Evolutionary conservation across 2,888 invertebrate genomes (phyloP), one percentile per base, ranked within the genome.

Genomic region (Epiblema foenella): DNA sequence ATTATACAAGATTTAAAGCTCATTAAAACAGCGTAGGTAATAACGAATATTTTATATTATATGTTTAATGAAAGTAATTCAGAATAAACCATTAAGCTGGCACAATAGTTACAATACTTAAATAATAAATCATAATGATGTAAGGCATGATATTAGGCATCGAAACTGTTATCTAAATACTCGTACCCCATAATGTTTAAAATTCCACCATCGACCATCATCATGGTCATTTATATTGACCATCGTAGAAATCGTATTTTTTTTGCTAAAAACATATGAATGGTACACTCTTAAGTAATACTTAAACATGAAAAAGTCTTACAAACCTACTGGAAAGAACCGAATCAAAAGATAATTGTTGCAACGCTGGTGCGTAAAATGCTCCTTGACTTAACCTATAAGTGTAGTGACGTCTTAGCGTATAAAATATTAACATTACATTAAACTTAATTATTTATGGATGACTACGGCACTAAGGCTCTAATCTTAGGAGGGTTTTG

Each of bases 1-100:
- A 62, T 62, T 62, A 49, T 24, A 42, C 20, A 15, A n/a, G 62
- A 17, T 29, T 29, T 49, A 60, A 46, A 29, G 46, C 24, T 60
- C n/a, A 49, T 49, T 60, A 60, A 60, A 11, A 29, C 24, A 20
- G 20, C 15, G n/a, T 24, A 33, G 33, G 5, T n/a, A 10, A 11
- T 60, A n/a, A 60, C n/a, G 12, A 12, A n/a, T 33, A 33, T 49
- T 18, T 62, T 51, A 51, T 49, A 42, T 17, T 42, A 58, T 4
- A 24, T 24, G 4, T 57, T 29, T 58, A 18, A 46, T 46, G n/a
- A 46, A 46, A 46, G 5, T 46, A 42, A 46, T n/a, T n/a, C n/a
- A 46, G 46, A n/a, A n/a, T 12, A 46, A n/a, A 46, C 7, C n/a
- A 46, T 20, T 56, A 56, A 29, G 56, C 29, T 15, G 29, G 29